These are phyloP conservation scores for Myrmecophaga tridactyla DNA, from an alignment of 2,113 vertebrate species.

Conservation along the genomic window DNA sequence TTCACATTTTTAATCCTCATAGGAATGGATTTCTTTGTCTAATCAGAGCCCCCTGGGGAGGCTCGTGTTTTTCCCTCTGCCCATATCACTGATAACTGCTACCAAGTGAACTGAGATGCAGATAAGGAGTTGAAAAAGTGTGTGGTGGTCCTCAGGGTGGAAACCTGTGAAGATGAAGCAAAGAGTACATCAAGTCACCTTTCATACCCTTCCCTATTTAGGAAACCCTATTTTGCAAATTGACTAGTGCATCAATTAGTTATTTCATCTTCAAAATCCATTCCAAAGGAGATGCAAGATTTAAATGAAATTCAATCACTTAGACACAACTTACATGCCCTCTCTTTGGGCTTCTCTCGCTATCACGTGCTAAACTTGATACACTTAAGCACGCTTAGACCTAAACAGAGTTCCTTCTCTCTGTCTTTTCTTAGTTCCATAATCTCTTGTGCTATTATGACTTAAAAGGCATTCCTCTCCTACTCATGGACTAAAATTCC, in stretches of 20 bases:
- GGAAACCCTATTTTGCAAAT: not conserved
- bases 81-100: not conserved
- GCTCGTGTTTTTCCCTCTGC: not conserved
- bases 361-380: not conserved
- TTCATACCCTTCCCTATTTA: not conserved
- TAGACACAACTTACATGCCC: not conserved
- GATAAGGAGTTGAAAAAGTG: not conserved
- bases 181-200: not conserved
- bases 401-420: not conserved
- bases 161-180: not conserved
- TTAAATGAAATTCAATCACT: not conserved
- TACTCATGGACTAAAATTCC: not conserved
- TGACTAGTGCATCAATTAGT: not conserved
- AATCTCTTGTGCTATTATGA: not conserved
- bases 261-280: not conserved
- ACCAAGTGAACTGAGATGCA: not conserved
- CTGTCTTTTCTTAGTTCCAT: not conserved
- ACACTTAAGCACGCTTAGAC: not conserved
- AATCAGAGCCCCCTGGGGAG: not conserved
- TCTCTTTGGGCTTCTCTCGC: not conserved
- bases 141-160: not conserved
- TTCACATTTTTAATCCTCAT: not conserved
- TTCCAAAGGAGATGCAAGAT: not conserved
- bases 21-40: not conserved
- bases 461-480: not conserved